phyloP scores from a whole-genome alignment of 2,797 vertebrate species.

The Kryptolebias ocellatus region DNA sequence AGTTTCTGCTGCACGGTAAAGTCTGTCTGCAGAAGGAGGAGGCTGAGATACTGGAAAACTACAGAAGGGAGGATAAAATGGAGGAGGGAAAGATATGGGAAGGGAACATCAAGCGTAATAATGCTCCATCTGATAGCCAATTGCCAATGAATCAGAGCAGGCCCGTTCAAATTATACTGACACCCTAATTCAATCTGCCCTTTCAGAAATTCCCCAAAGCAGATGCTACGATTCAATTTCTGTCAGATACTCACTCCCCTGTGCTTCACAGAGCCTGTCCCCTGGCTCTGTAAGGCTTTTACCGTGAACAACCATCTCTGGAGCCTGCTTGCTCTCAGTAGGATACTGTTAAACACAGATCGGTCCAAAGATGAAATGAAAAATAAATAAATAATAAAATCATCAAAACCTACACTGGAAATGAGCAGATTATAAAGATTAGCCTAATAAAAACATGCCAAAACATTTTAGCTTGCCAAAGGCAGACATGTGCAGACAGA shows the following conservation, averaged over 20 bases:
- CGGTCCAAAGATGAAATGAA: constrained; percentile 32
- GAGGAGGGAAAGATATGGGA: constrained; percentile 41
- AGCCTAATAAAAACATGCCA: constrained; percentile 44
- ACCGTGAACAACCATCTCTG: constrained; percentile 43
- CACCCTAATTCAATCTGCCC: constrained; percentile 76
- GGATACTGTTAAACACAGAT: constrained; percentile 39
- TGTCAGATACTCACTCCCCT: constrained; percentile 65
- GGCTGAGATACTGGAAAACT: constrained; percentile 34
- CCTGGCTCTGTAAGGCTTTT: constrained; percentile 48
- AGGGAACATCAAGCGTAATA: constrained; percentile 57
- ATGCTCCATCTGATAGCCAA: constrained; percentile 65
- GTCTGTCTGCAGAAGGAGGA: constrained; percentile 49
- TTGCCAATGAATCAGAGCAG: constrained; percentile 65
- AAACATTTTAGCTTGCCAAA: constrained; percentile 42
- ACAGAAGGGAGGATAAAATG: constrained; percentile 22
- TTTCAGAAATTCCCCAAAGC: constrained; percentile 68
- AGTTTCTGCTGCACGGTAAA: constrained; percentile 61
- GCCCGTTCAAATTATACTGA: constrained; percentile 73
- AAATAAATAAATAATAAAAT: background rate
- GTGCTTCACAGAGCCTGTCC: constrained; percentile 50
- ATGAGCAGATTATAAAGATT: constrained; percentile 38
- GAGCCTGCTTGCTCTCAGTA: constrained; percentile 34
- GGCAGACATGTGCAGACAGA: constrained; percentile 42
- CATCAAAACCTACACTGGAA: constrained; percentile 23
- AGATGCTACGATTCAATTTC: constrained; percentile 76